phyloP scores from a whole-genome alignment of 1,140 invertebrate species.

The Listronotus oregonensis region DNA sequence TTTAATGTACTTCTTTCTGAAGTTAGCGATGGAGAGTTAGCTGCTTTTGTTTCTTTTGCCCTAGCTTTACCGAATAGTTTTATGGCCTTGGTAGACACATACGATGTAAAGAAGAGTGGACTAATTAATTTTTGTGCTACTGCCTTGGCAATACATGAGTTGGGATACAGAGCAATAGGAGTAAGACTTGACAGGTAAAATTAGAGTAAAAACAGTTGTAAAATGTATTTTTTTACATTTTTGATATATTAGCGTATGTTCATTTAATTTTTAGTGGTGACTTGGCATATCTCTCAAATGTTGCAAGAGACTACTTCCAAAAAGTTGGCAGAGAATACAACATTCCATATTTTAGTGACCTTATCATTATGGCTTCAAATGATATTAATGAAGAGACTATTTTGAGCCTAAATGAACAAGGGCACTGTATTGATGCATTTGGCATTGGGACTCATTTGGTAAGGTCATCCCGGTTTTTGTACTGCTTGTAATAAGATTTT shows the following conservation, averaged over 20 bases:
- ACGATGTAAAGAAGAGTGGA: conserved; percentile 97
- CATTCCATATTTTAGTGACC: conserved; percentile 83
- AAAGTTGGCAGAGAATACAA: conserved; percentile 77
- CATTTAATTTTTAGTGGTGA: conserved; percentile 76
- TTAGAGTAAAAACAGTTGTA: background rate
- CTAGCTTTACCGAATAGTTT: conserved; percentile 94
- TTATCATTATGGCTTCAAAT: conserved; percentile 96
- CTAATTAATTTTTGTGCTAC: conserved; percentile 97
- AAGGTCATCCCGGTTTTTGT: background rate
- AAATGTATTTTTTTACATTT: background rate
- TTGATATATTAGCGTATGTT: no score
- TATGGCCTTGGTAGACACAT: conserved; percentile 96
- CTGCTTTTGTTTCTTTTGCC: conserved; percentile 95
- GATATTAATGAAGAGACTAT: conserved; percentile 99
- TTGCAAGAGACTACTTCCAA: conserved; percentile 80
- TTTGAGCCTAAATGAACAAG: conserved; percentile 95
- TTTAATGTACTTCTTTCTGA: conserved; percentile 78
- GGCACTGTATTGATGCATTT: conserved; percentile 94
- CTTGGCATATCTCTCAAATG: conserved; percentile 91
- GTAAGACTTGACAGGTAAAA: conserved; percentile 79
- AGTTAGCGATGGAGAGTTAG: conserved; percentile 87
- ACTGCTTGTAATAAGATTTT: background rate
- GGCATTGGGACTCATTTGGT: conserved; percentile 85
- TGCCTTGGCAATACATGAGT: conserved; percentile 87
- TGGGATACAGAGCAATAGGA: conserved; percentile 89